A percentile compares a stretch with the other conserved stretches of the same genome.
phyloP scores from a whole-genome alignment of 2,797 vertebrate genomes.

The Eremophila alpestris region DNA sequence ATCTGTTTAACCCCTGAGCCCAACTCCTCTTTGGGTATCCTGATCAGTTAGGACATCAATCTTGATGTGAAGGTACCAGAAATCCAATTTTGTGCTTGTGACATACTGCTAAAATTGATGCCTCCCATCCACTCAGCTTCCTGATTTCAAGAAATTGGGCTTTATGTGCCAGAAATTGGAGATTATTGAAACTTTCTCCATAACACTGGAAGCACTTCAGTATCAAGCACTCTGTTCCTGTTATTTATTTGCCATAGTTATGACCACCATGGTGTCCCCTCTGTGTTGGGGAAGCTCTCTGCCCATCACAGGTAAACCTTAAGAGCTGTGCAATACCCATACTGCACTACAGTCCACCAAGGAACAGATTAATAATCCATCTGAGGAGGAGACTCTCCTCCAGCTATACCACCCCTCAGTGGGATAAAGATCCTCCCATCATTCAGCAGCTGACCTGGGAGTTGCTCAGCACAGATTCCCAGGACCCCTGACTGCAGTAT shows the following conservation, averaged over 20 bases:
- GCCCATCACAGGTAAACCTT: neutral
- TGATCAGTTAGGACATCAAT: neutral
- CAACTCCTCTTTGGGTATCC: neutral
- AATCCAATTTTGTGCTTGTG: neutral
- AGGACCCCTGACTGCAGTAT: neutral
- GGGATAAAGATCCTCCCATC: neutral
- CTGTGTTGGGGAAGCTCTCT: neutral
- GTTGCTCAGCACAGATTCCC: neutral
- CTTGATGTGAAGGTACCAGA: neutral
- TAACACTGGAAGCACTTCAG: neutral
- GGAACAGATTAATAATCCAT: neutral
- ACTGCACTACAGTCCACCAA: neutral
- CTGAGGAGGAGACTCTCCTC: neutral
- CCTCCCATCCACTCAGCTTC: neutral
- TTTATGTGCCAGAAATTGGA: neutral
- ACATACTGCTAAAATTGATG: neutral
- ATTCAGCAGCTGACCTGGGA: neutral
- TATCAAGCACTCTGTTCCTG: neutral
- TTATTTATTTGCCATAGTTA: neutral
- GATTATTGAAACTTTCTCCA: neutral
- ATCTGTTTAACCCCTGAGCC: neutral
- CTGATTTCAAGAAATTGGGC: neutral
- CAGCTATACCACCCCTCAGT: neutral
- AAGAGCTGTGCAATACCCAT: neutral
- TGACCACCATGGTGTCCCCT: neutral